These are phyloP conservation scores for Eugnorisma glareosa DNA, from an alignment of 2,888 invertebrate species.

Conservation along the genomic window DNA sequence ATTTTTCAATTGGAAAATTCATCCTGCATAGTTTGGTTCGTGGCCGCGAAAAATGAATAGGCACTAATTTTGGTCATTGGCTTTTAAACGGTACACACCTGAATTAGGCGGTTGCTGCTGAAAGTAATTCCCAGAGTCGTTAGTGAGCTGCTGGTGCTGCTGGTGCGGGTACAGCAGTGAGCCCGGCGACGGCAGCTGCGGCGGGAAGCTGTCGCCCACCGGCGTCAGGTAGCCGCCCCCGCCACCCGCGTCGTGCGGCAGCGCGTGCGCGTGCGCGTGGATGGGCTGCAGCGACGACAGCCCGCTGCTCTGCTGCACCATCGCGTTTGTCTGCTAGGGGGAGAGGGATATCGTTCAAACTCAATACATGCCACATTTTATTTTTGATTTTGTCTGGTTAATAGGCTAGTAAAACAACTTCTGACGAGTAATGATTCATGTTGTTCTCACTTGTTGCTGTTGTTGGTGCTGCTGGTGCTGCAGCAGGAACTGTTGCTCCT, in stretches of 20 bases:
- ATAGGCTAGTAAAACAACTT: background rate
- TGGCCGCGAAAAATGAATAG: no score
- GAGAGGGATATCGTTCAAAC: background rate
- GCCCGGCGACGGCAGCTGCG: constrained; percentile 73
- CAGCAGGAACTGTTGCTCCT: constrained; percentile 90
- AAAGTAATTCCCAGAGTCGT: constrained; percentile 78
- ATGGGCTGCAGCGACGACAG: constrained; percentile 70
- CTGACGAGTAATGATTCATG: no score
- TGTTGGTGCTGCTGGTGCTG: constrained; percentile 85
- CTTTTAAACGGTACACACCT: constrained; percentile 51
- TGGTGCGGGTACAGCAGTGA: constrained; percentile 75
- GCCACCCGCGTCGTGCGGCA: constrained; percentile 72
- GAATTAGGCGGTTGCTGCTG: constrained; percentile 73
- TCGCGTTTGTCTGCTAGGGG: constrained; percentile 68
- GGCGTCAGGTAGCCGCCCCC: constrained; percentile 71
- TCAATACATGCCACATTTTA: background rate
- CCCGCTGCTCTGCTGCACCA: constrained; percentile 73
- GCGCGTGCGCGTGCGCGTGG: constrained; percentile 60
- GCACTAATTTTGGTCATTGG: no score
- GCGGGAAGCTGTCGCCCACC: constrained; percentile 66
- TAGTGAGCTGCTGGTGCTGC: constrained; percentile 72
- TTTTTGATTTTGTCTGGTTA: background rate
- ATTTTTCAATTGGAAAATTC: no score
- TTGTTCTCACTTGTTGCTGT: constrained; percentile 76
- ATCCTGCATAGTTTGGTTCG: no score